Evolutionary conservation across 2,888 invertebrate genomes (phyloP), one percentile per base, ranked within the genome.

Genomic region (Adineta ricciae): DNA sequence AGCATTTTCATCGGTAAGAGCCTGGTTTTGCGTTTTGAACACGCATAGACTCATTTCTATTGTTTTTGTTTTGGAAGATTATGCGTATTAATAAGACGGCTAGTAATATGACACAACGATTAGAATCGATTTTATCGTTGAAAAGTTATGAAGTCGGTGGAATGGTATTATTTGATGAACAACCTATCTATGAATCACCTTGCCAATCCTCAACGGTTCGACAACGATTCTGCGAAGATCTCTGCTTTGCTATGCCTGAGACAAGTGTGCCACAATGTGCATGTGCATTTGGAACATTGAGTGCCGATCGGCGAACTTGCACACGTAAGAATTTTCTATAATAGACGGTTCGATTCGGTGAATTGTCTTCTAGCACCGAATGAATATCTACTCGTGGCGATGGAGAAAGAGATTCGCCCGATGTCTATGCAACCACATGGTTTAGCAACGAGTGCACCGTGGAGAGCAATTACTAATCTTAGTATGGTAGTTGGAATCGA

Each of bases 301-400:
- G 89, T n/a, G 91, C 93, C 0, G 88, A 90, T 87, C 89, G 89
- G 46, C 88, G 88, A 64, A 94, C 93, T 88, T 97, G 97, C 88
- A 94, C 94, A 87, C 88, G 91, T 90, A 88, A 84, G 87, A 86
- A 49, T 14, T 24, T 64, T 64, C 9, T 16, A 32, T 83, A 49
- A 19, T 32, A 72, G 11, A 46, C 11, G 46, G 11, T 46, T 86
- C 21, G 14, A 49, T 83, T 84, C 82, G 78, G 16, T 86, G n/a
- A n/a, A n/a, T n/a, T n/a, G n/a, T 86, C 72, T 84, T 72, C 82
- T 88, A 91, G 93, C 93, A 7, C 94, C 95, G 0, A 93, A 94
- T 84, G 97, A 97, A 89, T 99, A 94, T 89, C 90, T 99, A 27
- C 94, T 98, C 1, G 97, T 96, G 89, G 94, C 96, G 0, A 97